These are phyloP conservation scores for Helicolenus hilgendorfi DNA, from an alignment of 2,797 vertebrate species.

Conservation along the genomic window DNA sequence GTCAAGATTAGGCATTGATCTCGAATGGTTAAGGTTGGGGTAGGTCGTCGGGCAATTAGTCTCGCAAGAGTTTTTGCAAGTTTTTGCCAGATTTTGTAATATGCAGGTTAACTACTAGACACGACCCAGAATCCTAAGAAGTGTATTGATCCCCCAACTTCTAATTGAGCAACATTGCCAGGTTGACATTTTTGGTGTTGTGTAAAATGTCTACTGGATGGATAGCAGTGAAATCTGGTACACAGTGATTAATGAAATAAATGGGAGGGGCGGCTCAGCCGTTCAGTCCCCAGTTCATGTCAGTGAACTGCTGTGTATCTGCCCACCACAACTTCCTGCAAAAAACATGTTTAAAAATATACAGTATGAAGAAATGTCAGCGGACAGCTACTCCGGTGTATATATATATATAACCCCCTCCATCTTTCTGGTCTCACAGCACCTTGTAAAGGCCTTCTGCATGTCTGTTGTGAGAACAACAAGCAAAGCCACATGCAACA, in stretches of 20 bases:
- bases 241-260: neutral
- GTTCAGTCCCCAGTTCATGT: neutral
- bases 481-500: neutral
- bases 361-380: neutral
- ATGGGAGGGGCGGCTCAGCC: neutral
- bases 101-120: too few species aligned
- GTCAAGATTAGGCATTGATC: too few species aligned
- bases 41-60: too few species aligned
- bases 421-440: neutral
- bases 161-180: too few species aligned
- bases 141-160: neutral
- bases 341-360: neutral
- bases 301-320: neutral
- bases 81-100: too few species aligned
- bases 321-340: neutral
- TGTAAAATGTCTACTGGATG: neutral
- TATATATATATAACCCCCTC: neutral
- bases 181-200: neutral
- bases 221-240: neutral
- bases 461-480: neutral
- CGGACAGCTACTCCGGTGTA: too few species aligned
- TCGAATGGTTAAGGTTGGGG: too few species aligned
- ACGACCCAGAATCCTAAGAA: neutral
- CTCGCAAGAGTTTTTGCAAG: too few species aligned
- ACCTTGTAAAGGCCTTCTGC: neutral